Evolutionary conservation across 2,888 invertebrate genomes (phyloP), one percentile per base, ranked within the genome.

Genomic region (Leucophenga maculata): DNA sequence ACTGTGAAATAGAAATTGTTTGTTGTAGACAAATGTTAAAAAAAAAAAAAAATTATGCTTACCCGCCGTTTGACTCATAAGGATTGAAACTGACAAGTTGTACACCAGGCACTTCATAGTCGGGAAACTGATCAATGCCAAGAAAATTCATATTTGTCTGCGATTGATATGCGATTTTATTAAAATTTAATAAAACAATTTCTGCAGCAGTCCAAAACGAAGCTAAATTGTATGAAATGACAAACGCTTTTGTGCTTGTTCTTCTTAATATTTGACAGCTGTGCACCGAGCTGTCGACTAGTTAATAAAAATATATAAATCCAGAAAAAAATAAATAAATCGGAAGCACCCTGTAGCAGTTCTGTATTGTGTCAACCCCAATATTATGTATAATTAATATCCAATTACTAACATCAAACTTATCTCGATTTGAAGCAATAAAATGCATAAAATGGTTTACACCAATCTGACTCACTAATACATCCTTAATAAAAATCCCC

Each of bases 31-130:
- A 44, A 14, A 22, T 16, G 18, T 26, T 18, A n/a, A n/a, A n/a
- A n/a, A n/a, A n/a, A n/a, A n/a, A 26, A 22, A 22, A 13, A 3
- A 1, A 11, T 8, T 26, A 44, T 6, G 69, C 87, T 90, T 90
- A 94, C 94, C 94, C 94, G 90, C 94, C 94, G 83, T 94, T 94
- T 75, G 94, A 93, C 64, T 93, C 91, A 80, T 94, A 94, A 0
- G 94, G 94, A 57, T 89, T 90, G 82, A 93, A 93, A 69, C 90
- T 88, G 31, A 89, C 89, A 68, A 89, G 89, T 69, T 88, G 86
- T 11, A 87, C 88, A 31, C 88, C 89, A 57, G 88, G 87, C n/a
- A 88, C 86, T 74, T 86, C 79, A 71, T 89, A 89, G 54, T 89
- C 89, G 3, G 88, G 86, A 66, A 88, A 87, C 70, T 85, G 84